A percentile compares a stretch with the other conserved stretches of the same genome.
phyloP scores from a whole-genome alignment of 1,140 invertebrate species.

The Halictus rubicundus region DNA sequence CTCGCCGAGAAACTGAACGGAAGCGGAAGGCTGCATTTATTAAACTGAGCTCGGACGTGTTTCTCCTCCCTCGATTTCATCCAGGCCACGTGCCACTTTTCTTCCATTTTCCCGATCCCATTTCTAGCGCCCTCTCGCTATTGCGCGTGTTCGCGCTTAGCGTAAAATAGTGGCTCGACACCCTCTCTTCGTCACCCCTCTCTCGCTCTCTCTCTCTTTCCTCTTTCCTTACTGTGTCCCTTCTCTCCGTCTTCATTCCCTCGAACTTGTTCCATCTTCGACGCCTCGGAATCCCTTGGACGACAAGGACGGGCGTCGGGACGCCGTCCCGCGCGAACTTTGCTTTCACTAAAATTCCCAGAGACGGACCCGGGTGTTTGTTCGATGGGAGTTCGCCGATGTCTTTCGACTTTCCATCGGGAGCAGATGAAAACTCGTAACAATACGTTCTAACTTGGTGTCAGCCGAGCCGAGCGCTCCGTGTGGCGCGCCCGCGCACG shows the following conservation, averaged over 20 bases:
- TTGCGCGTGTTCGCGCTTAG: constrained; percentile 21
- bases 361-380: not conserved
- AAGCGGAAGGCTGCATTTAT: constrained; percentile 74
- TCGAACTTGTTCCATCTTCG: not conserved
- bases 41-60: constrained; percentile 72
- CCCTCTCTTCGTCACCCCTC: constrained; percentile 40
- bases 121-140: not conserved
- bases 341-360: constrained; percentile 1
- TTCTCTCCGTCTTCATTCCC: not conserved
- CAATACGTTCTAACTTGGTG: no score
- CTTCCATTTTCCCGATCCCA: constrained; percentile 42
- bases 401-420: not conserved
- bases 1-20: constrained; percentile 73
- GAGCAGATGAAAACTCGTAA: not conserved
- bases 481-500: no score
- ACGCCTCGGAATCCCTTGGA: no score
- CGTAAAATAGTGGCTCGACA: constrained; percentile 55
- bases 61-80: not conserved
- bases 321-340: not conserved
- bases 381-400: not conserved
- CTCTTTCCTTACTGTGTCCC: not conserved
- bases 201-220: not conserved
- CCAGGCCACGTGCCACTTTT: constrained; percentile 23
- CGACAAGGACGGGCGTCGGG: no score
- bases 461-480: no score